phyloP scores from a whole-genome alignment of 2,797 vertebrate species.

The Pogonophryne albipinna region DNA sequence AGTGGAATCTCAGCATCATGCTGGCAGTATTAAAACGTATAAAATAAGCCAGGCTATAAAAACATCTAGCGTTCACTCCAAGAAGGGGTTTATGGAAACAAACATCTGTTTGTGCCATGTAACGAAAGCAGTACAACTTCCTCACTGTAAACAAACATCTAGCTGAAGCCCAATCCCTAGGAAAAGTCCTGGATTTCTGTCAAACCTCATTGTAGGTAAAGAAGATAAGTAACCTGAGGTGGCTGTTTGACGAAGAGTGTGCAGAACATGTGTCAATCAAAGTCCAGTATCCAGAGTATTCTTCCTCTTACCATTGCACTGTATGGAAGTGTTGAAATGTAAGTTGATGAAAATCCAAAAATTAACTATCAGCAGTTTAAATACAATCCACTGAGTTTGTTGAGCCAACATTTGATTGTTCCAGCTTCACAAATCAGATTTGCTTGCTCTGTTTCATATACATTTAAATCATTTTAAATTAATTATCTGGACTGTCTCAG shows the following conservation, averaged over 20 bases:
- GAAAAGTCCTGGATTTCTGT: constrained; percentile 61
- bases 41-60: constrained; percentile 70
- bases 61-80: constrained; percentile 63
- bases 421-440: neutral
- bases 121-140: constrained; percentile 50
- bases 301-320: neutral
- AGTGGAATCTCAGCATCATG: constrained; percentile 68
- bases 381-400: neutral
- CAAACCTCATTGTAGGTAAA: constrained; percentile 28
- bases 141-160: constrained; percentile 64
- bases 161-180: constrained; percentile 54
- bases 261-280: constrained; percentile 11
- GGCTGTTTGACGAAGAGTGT: constrained; percentile 33
- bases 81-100: constrained; percentile 60
- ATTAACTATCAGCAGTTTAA: neutral
- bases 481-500: neutral
- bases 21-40: constrained; percentile 73
- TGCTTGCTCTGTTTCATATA: neutral
- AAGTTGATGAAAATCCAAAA: neutral
- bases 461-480: constrained; percentile 3
- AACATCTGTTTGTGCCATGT: constrained; percentile 73
- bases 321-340: neutral
- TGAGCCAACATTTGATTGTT: neutral
- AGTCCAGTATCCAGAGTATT: neutral
- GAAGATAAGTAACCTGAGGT: constrained; percentile 19